phyloP scores from a whole-genome alignment of 2,113 vertebrate genomes.

The Australoheros scitulus region DNA sequence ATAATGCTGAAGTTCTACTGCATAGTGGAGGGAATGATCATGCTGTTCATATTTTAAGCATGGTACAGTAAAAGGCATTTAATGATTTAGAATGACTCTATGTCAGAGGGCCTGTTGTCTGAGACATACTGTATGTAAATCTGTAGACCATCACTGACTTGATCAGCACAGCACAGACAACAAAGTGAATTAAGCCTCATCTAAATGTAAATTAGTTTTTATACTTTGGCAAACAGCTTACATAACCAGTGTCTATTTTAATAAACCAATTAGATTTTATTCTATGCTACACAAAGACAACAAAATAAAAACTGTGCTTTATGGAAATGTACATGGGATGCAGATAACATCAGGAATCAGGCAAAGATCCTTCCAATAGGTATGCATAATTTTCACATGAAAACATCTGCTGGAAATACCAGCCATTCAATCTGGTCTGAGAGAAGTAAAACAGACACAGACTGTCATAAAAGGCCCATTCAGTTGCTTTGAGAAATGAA shows the following conservation, averaged over 20 bases:
- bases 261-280: conserved; percentile 77
- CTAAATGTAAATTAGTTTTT: conserved; percentile 84
- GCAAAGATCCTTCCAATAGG: conserved; percentile 32
- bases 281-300: conserved; percentile 56
- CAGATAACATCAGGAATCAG: conserved; percentile 17
- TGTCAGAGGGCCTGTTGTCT: conserved; percentile 68
- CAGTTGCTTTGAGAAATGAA: conserved; percentile 34
- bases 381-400: conserved; percentile 57
- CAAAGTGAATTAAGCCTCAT: conserved; percentile 79
- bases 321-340: conserved; percentile 41
- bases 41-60: conserved; percentile 43
- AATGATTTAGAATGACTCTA: conserved; percentile 16
- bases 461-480: conserved; percentile 55
- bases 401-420: conserved; percentile 49
- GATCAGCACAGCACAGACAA: conserved; percentile 77
- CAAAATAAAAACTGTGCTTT: conserved; percentile 60
- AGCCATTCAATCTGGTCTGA: conserved; percentile 40
- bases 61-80: conserved; percentile 15
- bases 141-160: conserved; percentile 68
- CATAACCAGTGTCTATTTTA: conserved; percentile 77
- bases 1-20: conserved; percentile 49
- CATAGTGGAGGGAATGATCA: conserved; percentile 43
- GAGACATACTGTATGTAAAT: conserved; percentile 69
- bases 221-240: conserved; percentile 80
- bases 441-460: conserved; percentile 36